A percentile compares a stretch with the other conserved stretches of the same genome.
These are phyloP conservation scores for Prolemur simus DNA, from an alignment of 2,113 vertebrate species.

Conservation along the genomic window DNA sequence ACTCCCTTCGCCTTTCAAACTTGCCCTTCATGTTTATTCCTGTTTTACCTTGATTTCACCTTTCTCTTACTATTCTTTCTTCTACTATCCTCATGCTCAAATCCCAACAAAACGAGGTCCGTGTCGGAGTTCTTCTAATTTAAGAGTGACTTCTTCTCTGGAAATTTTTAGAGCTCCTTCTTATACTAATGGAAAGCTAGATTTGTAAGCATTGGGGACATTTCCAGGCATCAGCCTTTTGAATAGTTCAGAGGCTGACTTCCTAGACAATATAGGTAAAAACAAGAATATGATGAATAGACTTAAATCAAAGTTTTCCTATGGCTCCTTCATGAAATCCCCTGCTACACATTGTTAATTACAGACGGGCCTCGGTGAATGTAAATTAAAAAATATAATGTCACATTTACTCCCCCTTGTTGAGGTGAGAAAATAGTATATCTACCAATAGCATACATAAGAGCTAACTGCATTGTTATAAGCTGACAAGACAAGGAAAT, in stretches of 20 bases:
- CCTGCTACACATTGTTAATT: background rate
- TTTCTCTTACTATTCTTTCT: background rate
- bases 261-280: background rate
- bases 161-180: background rate
- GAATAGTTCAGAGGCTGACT: background rate
- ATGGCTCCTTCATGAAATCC: background rate
- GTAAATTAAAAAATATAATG: background rate
- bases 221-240: background rate
- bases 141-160: background rate
- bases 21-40: background rate
- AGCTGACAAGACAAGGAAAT: slow-evolving; percentile 17
- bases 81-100: no score
- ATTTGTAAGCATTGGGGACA: background rate
- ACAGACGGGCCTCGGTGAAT: background rate
- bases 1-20: background rate
- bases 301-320: background rate
- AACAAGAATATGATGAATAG: background rate
- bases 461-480: background rate
- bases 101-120: background rate
- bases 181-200: background rate
- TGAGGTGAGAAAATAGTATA: background rate
- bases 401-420: background rate
- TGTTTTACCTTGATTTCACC: background rate
- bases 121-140: background rate
- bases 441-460: background rate